Percentiles rank a stretch among this genome's conserved stretches.
Evolutionary conservation across 2,888 invertebrate species (phyloP).

Genomic region (Emesis furor): DNA sequence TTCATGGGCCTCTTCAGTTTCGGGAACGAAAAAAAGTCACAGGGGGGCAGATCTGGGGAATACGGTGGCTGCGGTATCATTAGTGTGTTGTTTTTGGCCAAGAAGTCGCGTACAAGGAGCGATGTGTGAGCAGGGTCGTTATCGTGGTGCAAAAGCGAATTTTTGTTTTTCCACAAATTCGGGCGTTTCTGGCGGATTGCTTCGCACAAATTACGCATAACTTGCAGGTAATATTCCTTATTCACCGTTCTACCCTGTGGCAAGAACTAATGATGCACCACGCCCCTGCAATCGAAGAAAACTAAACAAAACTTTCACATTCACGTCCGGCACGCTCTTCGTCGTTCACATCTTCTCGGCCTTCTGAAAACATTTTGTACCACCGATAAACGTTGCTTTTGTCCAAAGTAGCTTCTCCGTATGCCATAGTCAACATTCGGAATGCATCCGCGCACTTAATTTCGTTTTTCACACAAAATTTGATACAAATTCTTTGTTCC

Average conservation of each 20-base stretch:
- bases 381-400: too few relatives aligned
- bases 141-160: slow-evolving; percentile 58
- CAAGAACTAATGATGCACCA: background rate
- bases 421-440: too few relatives aligned
- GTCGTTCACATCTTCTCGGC: too few relatives aligned
- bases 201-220: slow-evolving; percentile 50
- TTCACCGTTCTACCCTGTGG: slow-evolving; percentile 27
- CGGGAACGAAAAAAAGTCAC: slow-evolving; percentile 70
- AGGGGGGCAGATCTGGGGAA: slow-evolving; percentile 49
- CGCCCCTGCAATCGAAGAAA: too few relatives aligned
- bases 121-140: slow-evolving; percentile 59
- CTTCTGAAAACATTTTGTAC: too few relatives aligned
- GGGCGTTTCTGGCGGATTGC: slow-evolving; percentile 54
- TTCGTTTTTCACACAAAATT: too few relatives aligned
- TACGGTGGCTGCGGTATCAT: slow-evolving; percentile 53
- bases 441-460: too few relatives aligned
- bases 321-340: too few relatives aligned
- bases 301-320: too few relatives aligned
- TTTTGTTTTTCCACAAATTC: slow-evolving; percentile 54
- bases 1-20: slow-evolving; percentile 66
- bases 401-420: too few relatives aligned
- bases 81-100: slow-evolving; percentile 58
- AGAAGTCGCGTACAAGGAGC: slow-evolving; percentile 58
- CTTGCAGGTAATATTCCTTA: slow-evolving; percentile 44
- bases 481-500: too few relatives aligned